Percentiles rank a stretch among this genome's conserved stretches.
Evolutionary conservation across 2,888 invertebrate species (phyloP).

Genomic region (Agrotis puta): DNA sequence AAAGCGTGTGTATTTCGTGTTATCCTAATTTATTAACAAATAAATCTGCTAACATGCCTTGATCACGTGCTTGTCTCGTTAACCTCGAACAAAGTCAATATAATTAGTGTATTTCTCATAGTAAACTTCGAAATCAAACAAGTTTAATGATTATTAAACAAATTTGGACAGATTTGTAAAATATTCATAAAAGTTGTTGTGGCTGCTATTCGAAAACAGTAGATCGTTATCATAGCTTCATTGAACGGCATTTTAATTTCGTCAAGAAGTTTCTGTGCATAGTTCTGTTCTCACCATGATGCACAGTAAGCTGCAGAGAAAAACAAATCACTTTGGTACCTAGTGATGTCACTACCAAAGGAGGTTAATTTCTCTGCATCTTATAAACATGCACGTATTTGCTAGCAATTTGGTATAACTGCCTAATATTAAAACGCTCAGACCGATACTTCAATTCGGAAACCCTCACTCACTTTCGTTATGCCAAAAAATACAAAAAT

Average conservation of each 20-base stretch:
- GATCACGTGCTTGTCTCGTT: constrained; percentile 7
- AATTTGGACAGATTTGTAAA: background rate
- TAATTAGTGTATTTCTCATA: constrained; percentile 7
- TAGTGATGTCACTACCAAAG: no score
- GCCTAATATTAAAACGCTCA: no score
- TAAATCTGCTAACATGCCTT: constrained; percentile 17
- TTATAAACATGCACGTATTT: no score
- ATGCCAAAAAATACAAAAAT: no score
- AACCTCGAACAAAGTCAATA: constrained; percentile 13
- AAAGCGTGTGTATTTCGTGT: constrained; percentile 3
- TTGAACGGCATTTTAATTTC: background rate
- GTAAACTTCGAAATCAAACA: constrained; percentile 5
- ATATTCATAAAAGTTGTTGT: background rate
- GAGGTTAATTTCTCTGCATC: no score
- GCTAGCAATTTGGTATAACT: no score
- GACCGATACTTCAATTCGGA: no score
- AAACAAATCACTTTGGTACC: no score
- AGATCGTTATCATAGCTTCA: background rate
- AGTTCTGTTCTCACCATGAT: no score
- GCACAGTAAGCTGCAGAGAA: no score
- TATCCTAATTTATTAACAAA: constrained; percentile 26
- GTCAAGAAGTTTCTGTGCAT: background rate
- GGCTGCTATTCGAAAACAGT: background rate
- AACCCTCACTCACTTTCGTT: no score
- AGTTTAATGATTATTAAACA: constrained; percentile 5